Conservation (phyloP, 2,888 invertebrate genomes). For the Pachymerium ferrugineum region DNA sequence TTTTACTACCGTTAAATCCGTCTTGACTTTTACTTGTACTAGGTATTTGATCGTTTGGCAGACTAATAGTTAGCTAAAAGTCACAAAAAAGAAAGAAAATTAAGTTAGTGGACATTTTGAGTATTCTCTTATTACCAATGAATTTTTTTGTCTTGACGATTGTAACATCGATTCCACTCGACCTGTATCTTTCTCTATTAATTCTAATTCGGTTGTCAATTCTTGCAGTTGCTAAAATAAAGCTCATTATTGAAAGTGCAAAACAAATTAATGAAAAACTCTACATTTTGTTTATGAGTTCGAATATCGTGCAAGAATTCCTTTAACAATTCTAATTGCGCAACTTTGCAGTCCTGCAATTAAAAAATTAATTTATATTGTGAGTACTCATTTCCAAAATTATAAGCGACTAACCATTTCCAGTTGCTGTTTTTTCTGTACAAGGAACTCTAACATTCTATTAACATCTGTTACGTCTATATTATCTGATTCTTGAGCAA, state of each 20-base stretch:
- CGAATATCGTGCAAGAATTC: constrained; percentile 75
- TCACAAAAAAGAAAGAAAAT: too few species aligned
- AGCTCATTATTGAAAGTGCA: background rate
- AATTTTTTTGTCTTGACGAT: background rate
- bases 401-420: constrained; percentile 61
- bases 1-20: constrained; percentile 47
- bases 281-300: constrained; percentile 56
- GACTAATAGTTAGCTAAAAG: too few species aligned
- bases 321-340: constrained; percentile 72
- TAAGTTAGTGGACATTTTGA: too few species aligned
- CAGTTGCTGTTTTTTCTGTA: constrained; percentile 69
- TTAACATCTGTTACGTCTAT: constrained; percentile 73
- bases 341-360: constrained; percentile 54
- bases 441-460: constrained; percentile 70
- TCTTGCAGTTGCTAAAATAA: constrained; percentile 45
- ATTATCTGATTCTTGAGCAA: constrained; percentile 40
- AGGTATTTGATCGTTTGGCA: background rate
- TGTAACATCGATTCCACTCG: constrained; percentile 43
- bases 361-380: background rate
- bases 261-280: background rate
- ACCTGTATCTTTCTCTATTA: constrained; percentile 45
- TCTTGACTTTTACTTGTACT: constrained; percentile 40
- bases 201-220: constrained; percentile 43
- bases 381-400: background rate
- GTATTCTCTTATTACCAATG: background rate